Evolutionary conservation across 1,140 invertebrate genomes (phyloP), one percentile per base, ranked within the genome.

Genomic region (Nasonia longicornis): DNA sequence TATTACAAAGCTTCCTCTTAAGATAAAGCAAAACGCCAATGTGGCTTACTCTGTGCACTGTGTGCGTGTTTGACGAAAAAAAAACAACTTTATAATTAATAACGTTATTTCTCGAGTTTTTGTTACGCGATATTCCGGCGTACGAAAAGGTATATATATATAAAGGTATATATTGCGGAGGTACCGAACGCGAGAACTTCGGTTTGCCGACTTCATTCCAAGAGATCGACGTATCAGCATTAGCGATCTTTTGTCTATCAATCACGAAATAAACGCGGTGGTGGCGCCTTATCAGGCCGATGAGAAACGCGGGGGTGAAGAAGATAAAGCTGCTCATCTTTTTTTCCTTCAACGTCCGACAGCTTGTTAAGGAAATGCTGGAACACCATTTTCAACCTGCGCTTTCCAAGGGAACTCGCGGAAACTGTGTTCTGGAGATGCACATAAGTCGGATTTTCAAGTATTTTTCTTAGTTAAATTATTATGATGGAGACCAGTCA

Each of bases 211-310:
- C 78, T 75, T 75, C 72, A 63, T 75, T 80, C 79, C 6, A 22
- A 10, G 42, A 81, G 80, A 81, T 76, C 74, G 80, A 81, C 80
- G 80, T 81, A 81, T 81, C 80, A 63, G 20, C 80, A 81, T 81
- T 77, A 42, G 11, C 45, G 48, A 81, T 81, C 80, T 80, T 31
- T 63, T 12, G 80, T 45, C 73, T 71, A 81, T 81, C 80, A 76
- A 81, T 81, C 74, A 77, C 80, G 29, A 75, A 75, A 73, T 80
- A 48, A 35, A 48, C n/a, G 3, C 7, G 20, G n/a, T n/a, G 22
- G 12, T 58, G 45, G 67, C 45, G 64, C 64, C 58, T 80, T 80
- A 74, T 80, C 70, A 73, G n/a, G 3, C 3, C 7, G 16, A 29
- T 6, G 42, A 71, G 29, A 31, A 8, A 12, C 10, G 42, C 3